Base-by-base conservation (phyloP, 1,140 invertebrate species). In the Drosophila virilis region DNA sequence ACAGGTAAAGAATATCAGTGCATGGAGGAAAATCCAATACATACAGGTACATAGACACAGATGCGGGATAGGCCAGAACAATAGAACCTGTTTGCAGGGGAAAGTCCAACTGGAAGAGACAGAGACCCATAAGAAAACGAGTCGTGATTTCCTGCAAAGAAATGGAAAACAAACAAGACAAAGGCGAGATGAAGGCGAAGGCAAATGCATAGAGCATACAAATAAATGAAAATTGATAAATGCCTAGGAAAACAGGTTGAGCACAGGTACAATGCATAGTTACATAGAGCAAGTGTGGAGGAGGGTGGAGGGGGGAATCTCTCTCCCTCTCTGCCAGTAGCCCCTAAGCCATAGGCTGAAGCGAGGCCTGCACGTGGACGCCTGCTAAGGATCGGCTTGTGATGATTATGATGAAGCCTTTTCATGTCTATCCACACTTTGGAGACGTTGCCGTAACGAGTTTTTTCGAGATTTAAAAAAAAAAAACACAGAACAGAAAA, bases 71-170 rank as follows among this genome's bases (percentile, higher is more conserved):
- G 50, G 13, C 35, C 50, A 22, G 38, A 66, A 76, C 71, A 79
- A 86, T 84, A 86, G 84, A 88, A 88, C 84, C 84, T 89, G 84
- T 88, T 88, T 88, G 74, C 37, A 89, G 84, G 84, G 84, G 80
- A 89, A 88, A 80, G 35, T 89, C 84, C 84, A 88, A 88, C 85
- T 88, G 74, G 84, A 88, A 82, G 51, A 48, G 51, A 48, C 37
- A 35, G 55, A 10, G 55, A 10, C 79, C 67, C 80, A 79, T 83
- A 83, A 76, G 78, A 80, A 62, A 51, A 22, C 28, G 48, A 40
- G 75, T 65, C 55, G 83, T 89, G 83, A 88, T 88, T 88, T 88
- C 83, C 83, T 89, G 77, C 80, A 73, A 68, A 79, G 73, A 89
- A 89, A 83, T 82, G 79, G 84, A 88, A 86, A 86, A 74, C 76